phyloP scores from a whole-genome alignment of 2,113 vertebrate species.

The Excalfactoria chinensis region DNA sequence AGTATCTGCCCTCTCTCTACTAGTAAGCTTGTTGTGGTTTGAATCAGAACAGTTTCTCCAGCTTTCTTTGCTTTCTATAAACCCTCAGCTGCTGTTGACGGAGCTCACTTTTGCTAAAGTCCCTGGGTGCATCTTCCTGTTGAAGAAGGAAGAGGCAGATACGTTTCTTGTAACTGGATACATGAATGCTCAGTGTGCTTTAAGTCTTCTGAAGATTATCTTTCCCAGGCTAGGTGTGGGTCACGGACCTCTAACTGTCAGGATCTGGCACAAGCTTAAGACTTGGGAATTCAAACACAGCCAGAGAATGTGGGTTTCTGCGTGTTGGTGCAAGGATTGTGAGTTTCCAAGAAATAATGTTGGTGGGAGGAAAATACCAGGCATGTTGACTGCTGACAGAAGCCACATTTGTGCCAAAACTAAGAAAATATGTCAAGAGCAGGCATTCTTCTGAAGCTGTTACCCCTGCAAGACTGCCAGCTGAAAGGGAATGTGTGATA shows the following conservation, averaged over 20 bases:
- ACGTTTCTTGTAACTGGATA: not conserved
- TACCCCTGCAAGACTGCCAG: slow-evolving; percentile 19
- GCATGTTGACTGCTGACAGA: slow-evolving; percentile 22
- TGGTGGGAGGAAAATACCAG: slow-evolving; percentile 42
- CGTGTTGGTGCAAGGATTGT: slow-evolving; percentile 48
- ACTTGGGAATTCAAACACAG: slow-evolving; percentile 43
- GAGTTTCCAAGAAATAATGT: slow-evolving; percentile 56
- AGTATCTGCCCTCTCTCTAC: not conserved
- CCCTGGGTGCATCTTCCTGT: not conserved
- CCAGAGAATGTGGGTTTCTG: slow-evolving; percentile 40
- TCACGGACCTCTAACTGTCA: not conserved
- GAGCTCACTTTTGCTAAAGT: rapidly evolving
- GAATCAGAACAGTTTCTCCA: not conserved
- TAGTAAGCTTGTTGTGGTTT: not conserved
- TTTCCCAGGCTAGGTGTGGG: slow-evolving; percentile 13
- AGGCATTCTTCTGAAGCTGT: slow-evolving; percentile 24
- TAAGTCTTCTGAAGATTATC: not conserved
- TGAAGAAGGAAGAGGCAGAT: not conserved
- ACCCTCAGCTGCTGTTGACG: not conserved
- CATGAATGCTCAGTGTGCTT: not conserved
- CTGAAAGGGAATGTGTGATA: not conserved
- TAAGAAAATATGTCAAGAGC: slow-evolving; percentile 5
- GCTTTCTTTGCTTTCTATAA: not conserved
- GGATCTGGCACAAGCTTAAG: not conserved
- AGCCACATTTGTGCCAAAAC: slow-evolving; percentile 11